Percentiles rank a stretch among this genome's conserved stretches.
Evolutionary conservation across 2,113 vertebrate species (phyloP).

Genomic region (Sapayoa aenigma): DNA sequence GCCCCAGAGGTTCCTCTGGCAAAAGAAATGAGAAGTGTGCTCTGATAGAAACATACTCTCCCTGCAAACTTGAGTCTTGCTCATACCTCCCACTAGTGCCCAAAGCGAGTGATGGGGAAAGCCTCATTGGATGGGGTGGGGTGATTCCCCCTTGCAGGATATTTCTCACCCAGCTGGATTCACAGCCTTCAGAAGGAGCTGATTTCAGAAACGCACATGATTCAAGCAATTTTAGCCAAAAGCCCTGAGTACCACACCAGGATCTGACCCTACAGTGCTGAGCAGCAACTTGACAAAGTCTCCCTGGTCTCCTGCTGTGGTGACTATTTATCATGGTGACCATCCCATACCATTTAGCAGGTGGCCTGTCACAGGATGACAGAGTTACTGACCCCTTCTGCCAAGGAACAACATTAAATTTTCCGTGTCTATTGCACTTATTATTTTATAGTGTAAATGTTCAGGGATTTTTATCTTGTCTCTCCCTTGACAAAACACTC

Average conservation of each 20-base stretch:
- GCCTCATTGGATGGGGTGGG: accelerated
- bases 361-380: background rate
- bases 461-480: background rate
- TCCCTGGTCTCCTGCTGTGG: background rate
- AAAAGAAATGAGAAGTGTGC: background rate
- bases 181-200: background rate
- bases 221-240: background rate
- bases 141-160: background rate
- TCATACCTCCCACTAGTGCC: background rate
- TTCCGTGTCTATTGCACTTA: background rate
- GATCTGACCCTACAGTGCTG: background rate
- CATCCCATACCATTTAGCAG: background rate
- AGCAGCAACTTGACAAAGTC: background rate
- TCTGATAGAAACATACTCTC: background rate
- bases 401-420: background rate
- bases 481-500: background rate
- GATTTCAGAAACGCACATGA: background rate
- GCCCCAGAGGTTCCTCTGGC: background rate
- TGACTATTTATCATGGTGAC: background rate
- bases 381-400: background rate
- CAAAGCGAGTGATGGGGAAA: background rate
- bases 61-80: background rate
- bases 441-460: background rate
- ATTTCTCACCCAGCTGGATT: background rate
- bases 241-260: background rate